These are phyloP conservation scores for Carassius auratus DNA, from an alignment of 2,113 vertebrate genomes.

Conservation along the genomic window DNA sequence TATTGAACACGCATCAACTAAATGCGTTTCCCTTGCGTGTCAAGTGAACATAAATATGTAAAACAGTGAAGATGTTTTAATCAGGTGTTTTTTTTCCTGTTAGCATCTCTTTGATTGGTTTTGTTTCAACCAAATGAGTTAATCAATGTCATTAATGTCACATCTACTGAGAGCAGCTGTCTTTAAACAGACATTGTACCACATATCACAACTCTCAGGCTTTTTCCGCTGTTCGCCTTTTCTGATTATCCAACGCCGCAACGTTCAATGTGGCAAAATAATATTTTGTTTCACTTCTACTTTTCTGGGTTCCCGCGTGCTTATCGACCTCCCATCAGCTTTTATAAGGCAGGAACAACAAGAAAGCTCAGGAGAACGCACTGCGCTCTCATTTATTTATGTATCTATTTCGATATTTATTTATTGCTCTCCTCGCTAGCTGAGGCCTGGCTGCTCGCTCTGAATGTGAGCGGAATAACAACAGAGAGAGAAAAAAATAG, in stretches of 20 bases:
- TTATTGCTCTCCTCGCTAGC: constrained; percentile 63
- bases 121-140: constrained; percentile 39
- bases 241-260: constrained; percentile 33
- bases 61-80: constrained; percentile 28
- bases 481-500: constrained; percentile 56
- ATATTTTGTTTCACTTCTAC: constrained; percentile 59
- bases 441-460: constrained; percentile 59
- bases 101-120: constrained; percentile 44
- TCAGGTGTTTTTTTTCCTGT: constrained; percentile 35
- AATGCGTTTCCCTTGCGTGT: not conserved
- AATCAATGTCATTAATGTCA: constrained; percentile 55
- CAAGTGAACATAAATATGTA: not conserved
- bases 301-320: constrained; percentile 56
- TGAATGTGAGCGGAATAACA: constrained; percentile 66
- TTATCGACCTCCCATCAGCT: constrained; percentile 67
- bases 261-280: constrained; percentile 26
- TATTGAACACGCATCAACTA: not conserved
- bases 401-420: constrained; percentile 74
- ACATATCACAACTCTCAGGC: constrained; percentile 8
- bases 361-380: constrained; percentile 57
- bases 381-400: constrained; percentile 72
- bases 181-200: constrained; percentile 15
- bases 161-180: constrained; percentile 22
- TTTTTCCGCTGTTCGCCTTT: not conserved
- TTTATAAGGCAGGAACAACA: constrained; percentile 58